Evolutionary conservation across 2,113 vertebrate species (phyloP).

Genomic region (Dunckerocampus dactyliophorus): DNA sequence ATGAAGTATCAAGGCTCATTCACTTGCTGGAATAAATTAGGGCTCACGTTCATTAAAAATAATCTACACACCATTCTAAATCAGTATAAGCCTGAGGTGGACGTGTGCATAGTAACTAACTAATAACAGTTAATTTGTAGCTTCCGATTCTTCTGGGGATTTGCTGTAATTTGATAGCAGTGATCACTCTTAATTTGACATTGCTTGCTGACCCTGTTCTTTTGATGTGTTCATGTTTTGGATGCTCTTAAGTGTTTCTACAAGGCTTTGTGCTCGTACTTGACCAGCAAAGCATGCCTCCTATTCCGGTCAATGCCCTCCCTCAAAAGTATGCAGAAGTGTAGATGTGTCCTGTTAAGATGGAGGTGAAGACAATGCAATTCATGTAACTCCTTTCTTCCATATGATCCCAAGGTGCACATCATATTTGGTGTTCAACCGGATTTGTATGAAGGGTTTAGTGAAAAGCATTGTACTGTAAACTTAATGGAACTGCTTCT

Average conservation of each 20-base stretch:
- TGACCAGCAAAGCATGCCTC: slow-evolving; percentile 42
- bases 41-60: slow-evolving; percentile 25
- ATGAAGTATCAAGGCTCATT: slow-evolving; percentile 34
- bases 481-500: slow-evolving; percentile 50
- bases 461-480: slow-evolving; percentile 52
- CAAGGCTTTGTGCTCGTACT: slow-evolving; percentile 39
- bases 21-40: slow-evolving; percentile 34
- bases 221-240: slow-evolving; percentile 50
- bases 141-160: slow-evolving; percentile 32
- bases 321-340: slow-evolving; percentile 7
- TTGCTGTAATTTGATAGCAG: slow-evolving; percentile 28
- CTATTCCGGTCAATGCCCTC: slow-evolving; percentile 15
- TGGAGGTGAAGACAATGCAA: slow-evolving; percentile 18
- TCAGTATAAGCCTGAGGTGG: slow-evolving; percentile 15
- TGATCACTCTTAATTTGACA: slow-evolving; percentile 33
- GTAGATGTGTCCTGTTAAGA: slow-evolving; percentile 31
- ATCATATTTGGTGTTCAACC: slow-evolving; percentile 48
- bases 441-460: slow-evolving; percentile 39
- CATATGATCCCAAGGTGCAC: slow-evolving; percentile 43
- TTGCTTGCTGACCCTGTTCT: slow-evolving; percentile 42
- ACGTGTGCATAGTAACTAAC: slow-evolving; percentile 26
- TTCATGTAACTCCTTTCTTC: slow-evolving; percentile 24
- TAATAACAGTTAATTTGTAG: slow-evolving; percentile 27
- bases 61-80: slow-evolving; percentile 20
- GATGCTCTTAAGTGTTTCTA: slow-evolving; percentile 42